Base-by-base conservation (phyloP, 2,113 vertebrate species). In the Poeciliopsis occidentalis region DNA sequence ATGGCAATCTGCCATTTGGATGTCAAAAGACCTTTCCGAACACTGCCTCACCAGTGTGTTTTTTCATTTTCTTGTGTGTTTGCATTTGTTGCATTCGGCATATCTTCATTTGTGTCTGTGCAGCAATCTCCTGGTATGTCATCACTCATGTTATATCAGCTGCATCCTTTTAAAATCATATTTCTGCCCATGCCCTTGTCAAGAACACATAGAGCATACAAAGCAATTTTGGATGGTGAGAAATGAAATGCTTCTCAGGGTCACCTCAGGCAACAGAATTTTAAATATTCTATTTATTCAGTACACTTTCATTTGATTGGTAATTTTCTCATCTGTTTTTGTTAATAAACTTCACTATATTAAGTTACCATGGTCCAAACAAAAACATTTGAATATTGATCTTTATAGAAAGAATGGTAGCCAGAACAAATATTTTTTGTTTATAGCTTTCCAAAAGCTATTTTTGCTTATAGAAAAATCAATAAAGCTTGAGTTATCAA, bases 391-490 rank as follows among this genome's bases (percentile, higher is more conserved):
- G 29, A 76, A 84, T 86, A 82, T 74, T 68, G 66, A 75, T 88
- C 44, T 67, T 67, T 47, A 54, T 69, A 75, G 67, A 54, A 26
- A 65, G n/a, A 39, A 71, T 24, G 77, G 1, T 67, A 86, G 89
- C 84, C 90, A 72, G 72, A 44, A 83, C 80, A 78, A 80, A 88
- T 85, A 80, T 88, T 72, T 85, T 90, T 78, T 89, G 84, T 91
- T 83, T 78, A 51, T 92, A 83, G 79, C 78, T 68, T 69, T 84
- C 90, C 76, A 84, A 91, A 92, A 94, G 93, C 94, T 92, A 90
- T 93, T 95, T 95, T 96, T 94, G 93, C 94, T 96, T 95, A 96
- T 96, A 95, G 94, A 94, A 96, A 97, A 97, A 98, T 98, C 96
- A 88, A 97, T 98, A 92, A 29, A 13, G 89, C 93, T 94, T 95